phyloP scores from a whole-genome alignment of 2,888 invertebrate genomes.

The Andrena chrysosceles region DNA sequence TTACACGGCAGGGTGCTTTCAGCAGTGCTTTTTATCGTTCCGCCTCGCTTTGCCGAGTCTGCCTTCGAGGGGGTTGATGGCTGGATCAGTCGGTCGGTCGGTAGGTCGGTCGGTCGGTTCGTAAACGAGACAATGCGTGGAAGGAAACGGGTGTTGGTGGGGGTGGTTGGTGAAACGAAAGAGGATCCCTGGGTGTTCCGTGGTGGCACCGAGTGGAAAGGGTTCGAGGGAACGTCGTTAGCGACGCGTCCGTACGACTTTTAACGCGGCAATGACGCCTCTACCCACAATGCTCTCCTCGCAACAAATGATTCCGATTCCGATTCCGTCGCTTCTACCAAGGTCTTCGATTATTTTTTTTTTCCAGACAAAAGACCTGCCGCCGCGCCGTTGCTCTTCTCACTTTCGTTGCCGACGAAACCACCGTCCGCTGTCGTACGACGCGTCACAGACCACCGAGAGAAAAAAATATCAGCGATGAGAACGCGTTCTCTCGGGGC shows the following conservation, averaged over 20 bases:
- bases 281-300: constrained; percentile 25
- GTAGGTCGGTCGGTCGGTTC: constrained; percentile 57
- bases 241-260: constrained; percentile 67
- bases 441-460: constrained; percentile 10
- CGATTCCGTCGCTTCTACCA: constrained; percentile 50
- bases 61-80: constrained; percentile 63
- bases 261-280: constrained; percentile 61
- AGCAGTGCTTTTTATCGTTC: constrained; percentile 75
- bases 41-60: constrained; percentile 79
- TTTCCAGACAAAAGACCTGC: constrained; percentile 37
- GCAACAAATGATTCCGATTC: constrained; percentile 52
- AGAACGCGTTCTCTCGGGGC: constrained; percentile 13
- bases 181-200: constrained; percentile 62
- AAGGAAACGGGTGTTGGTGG: constrained; percentile 21
- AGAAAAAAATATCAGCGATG: not conserved
- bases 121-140: constrained; percentile 61
- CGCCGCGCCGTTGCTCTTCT: not conserved
- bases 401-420: not conserved
- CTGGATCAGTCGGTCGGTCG: constrained; percentile 51
- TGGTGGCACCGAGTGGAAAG: constrained; percentile 50
- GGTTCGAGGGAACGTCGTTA: constrained; percentile 67
- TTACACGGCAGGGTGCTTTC: constrained; percentile 83
- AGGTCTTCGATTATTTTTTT: constrained; percentile 57
- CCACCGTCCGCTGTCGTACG: constrained; percentile 15
- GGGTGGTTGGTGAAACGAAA: constrained; percentile 63